phyloP scores from a whole-genome alignment of 2,797 vertebrate species.

The Aplochiton taeniatus region DNA sequence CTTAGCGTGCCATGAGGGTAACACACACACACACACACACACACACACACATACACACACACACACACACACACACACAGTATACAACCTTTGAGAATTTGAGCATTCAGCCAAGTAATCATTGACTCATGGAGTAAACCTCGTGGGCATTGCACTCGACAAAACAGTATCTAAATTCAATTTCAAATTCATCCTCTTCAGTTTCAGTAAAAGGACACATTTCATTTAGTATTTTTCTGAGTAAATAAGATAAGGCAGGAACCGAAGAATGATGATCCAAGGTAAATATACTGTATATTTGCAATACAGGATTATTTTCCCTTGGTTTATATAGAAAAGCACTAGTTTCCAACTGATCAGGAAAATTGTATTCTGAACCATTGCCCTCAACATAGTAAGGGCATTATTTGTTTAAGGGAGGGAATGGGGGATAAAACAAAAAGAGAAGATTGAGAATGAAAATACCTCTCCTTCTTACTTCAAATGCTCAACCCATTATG shows the following conservation, averaged over 20 bases:
- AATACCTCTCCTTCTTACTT: not conserved
- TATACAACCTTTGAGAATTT: not conserved
- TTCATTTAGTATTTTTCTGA: conserved; percentile 28
- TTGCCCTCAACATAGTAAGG: conserved; percentile 41
- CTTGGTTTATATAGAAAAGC: conserved; percentile 50
- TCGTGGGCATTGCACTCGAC: not conserved
- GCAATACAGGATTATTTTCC: conserved; percentile 60
- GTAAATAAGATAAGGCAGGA: conserved; percentile 38
- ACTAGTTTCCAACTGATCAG: conserved; percentile 54
- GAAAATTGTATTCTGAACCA: conserved; percentile 66
- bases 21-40: not conserved
- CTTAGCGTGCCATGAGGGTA: conserved; percentile 23
- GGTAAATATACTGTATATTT: conserved; percentile 44
- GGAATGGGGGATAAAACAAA: conserved; percentile 37
- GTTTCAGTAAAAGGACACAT: conserved; percentile 17
- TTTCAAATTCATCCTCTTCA: conserved; percentile 33
- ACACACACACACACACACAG: not conserved
- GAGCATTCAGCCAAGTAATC: not conserved
- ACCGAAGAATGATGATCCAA: conserved; percentile 60
- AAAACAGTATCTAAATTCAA: conserved; percentile 38
- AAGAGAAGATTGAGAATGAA: conserved; percentile 8
- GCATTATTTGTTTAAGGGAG: conserved; percentile 59
- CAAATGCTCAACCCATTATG: not conserved
- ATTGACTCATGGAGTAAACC: conserved; percentile 6
- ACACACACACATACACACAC: not conserved